A percentile compares a stretch with the other conserved stretches of the same genome.
Conservation (phyloP, 2,797 vertebrate species). For the Molothrus ater region DNA sequence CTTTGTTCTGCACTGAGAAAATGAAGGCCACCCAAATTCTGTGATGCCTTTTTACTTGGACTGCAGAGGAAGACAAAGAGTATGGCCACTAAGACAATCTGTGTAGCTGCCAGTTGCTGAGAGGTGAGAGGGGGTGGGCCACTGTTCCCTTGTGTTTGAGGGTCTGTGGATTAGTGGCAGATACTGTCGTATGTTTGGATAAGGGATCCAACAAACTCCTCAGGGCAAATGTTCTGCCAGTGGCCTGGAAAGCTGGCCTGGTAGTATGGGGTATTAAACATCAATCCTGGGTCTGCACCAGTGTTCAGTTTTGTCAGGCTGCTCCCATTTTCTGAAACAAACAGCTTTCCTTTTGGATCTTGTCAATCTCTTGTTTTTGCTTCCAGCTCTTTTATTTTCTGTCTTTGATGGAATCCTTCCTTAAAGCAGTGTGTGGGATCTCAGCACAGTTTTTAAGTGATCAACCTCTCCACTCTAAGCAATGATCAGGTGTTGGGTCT, state of each 20-base stretch:
- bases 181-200: background rate
- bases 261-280: background rate
- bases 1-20: background rate
- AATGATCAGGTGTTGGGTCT: rapidly evolving
- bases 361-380: background rate
- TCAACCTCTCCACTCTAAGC: background rate
- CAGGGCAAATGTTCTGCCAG: background rate
- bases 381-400: background rate
- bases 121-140: background rate
- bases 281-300: background rate
- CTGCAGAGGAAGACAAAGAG: background rate
- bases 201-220: background rate
- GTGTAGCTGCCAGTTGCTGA: background rate
- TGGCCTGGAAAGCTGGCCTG: background rate
- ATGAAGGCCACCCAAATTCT: background rate
- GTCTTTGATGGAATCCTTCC: background rate
- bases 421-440: background rate
- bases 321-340: background rate
- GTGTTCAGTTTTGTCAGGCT: background rate
- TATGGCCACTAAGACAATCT: background rate
- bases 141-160: background rate
- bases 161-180: background rate
- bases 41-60: background rate
- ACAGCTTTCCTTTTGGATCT: background rate
- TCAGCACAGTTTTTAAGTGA: background rate